Percentiles rank a stretch among this genome's conserved stretches.
phyloP scores from a whole-genome alignment of 2,888 invertebrate genomes.

The Mactromeris polynyma region DNA sequence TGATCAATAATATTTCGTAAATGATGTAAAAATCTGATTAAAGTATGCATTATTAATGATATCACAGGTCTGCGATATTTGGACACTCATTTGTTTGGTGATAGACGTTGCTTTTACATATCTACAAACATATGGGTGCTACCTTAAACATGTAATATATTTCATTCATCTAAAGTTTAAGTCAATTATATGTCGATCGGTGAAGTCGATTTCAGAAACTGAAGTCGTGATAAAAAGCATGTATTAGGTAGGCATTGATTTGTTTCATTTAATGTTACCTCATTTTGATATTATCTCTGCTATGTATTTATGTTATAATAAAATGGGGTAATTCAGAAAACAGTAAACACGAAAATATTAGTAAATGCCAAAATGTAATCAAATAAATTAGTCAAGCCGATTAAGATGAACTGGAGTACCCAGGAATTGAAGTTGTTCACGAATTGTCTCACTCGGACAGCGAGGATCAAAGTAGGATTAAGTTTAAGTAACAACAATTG shows the following conservation, averaged over 20 bases:
- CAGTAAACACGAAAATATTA: too few relatives aligned
- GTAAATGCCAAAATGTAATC: too few relatives aligned
- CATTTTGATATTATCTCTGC: too few relatives aligned
- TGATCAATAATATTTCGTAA: slow-evolving; percentile 33
- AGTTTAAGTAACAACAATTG: background rate
- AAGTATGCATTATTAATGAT: slow-evolving; percentile 54
- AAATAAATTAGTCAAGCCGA: too few relatives aligned
- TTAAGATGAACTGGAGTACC: too few relatives aligned
- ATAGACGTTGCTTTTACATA: background rate
- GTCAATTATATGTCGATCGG: background rate
- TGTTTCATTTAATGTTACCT: too few relatives aligned
- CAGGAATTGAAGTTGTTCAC: too few relatives aligned
- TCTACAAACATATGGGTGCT: background rate
- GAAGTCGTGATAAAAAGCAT: background rate
- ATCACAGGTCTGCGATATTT: background rate
- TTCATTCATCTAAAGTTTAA: background rate
- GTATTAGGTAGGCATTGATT: too few relatives aligned
- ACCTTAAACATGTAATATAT: background rate
- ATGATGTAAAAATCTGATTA: slow-evolving; percentile 29
- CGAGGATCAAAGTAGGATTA: too few relatives aligned
- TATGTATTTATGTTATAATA: too few relatives aligned
- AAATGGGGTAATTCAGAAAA: too few relatives aligned
- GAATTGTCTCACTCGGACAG: too few relatives aligned
- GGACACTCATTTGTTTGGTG: background rate
- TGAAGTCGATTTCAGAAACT: background rate